phyloP scores from a whole-genome alignment of 2,888 invertebrate species.

The Chromoteleia sp. region DNA sequence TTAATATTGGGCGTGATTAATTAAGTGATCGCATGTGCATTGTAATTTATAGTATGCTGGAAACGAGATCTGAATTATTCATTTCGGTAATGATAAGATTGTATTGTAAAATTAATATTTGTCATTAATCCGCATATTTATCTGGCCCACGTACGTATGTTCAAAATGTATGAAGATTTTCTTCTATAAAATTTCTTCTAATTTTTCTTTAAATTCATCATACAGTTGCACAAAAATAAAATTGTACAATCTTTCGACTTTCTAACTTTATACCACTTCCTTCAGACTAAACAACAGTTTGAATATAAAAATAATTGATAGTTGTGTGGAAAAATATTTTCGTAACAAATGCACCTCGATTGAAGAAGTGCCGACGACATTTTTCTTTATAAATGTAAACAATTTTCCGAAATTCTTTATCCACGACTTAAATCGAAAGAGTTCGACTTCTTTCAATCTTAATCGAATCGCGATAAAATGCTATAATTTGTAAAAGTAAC shows the following conservation, averaged over 20 bases:
- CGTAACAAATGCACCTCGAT: conserved; percentile 2
- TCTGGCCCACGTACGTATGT: neutral
- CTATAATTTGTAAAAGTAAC: conserved; percentile 21
- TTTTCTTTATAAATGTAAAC: neutral
- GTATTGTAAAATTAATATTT: neutral
- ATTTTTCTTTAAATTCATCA: neutral
- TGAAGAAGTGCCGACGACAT: neutral
- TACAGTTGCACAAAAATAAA: conserved; percentile 33
- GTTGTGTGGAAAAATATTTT: conserved; percentile 39
- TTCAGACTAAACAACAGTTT: conserved; percentile 51
- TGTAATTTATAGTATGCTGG: neutral
- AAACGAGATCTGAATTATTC: neutral
- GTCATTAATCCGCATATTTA: neutral
- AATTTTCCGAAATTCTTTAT: conserved; percentile 1
- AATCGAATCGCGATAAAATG: conserved; percentile 13
- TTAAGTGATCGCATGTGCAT: neutral
- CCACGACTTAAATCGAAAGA: too few species aligned
- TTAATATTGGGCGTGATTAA: neutral
- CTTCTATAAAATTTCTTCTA: neutral
- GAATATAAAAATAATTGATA: conserved; percentile 51
- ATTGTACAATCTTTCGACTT: conserved; percentile 12
- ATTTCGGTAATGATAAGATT: neutral
- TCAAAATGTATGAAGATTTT: neutral
- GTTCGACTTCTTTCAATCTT: neutral
- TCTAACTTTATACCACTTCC: conserved; percentile 28